These are phyloP conservation scores for Ischnura elegans DNA, from an alignment of 2,888 invertebrate genomes.

Conservation along the genomic window DNA sequence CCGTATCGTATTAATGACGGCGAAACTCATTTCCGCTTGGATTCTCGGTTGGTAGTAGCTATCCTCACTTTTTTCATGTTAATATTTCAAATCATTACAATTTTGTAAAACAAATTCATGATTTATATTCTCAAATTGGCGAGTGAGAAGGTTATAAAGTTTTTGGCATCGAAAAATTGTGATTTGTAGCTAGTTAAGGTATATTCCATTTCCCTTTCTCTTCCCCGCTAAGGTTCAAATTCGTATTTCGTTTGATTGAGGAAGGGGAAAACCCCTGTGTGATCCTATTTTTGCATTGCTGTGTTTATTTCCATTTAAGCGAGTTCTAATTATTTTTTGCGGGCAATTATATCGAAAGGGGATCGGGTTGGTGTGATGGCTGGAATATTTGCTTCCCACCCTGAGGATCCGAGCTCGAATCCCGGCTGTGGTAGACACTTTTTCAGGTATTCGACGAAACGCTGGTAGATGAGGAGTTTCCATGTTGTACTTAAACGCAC, in stretches of 20 bases:
- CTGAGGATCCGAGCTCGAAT: too few relatives aligned
- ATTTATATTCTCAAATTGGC: too few relatives aligned
- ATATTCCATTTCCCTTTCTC: not conserved
- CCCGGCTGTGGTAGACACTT: too few relatives aligned
- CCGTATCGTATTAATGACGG: not conserved
- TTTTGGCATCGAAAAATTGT: not conserved
- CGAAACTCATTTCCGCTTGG: not conserved
- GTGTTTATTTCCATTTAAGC: not conserved
- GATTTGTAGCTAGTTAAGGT: not conserved
- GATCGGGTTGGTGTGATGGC: too few relatives aligned
- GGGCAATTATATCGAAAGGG: too few relatives aligned
- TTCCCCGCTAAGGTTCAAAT: not conserved
- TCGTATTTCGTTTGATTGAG: too few relatives aligned
- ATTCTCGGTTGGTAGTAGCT: not conserved
- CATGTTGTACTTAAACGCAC: too few relatives aligned
- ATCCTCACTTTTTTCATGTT: not conserved
- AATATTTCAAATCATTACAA: not conserved
- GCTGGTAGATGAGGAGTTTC: too few relatives aligned
- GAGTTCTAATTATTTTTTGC: not conserved
- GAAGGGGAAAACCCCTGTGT: not conserved
- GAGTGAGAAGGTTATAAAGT: not conserved
- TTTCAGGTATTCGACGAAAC: too few relatives aligned
- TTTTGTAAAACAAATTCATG: not conserved
- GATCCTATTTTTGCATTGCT: not conserved
- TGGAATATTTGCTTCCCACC: too few relatives aligned